Percentiles rank a stretch among this genome's conserved stretches.
phyloP scores from a whole-genome alignment of 2,797 vertebrate species.

The Sebastes diploproa region DNA sequence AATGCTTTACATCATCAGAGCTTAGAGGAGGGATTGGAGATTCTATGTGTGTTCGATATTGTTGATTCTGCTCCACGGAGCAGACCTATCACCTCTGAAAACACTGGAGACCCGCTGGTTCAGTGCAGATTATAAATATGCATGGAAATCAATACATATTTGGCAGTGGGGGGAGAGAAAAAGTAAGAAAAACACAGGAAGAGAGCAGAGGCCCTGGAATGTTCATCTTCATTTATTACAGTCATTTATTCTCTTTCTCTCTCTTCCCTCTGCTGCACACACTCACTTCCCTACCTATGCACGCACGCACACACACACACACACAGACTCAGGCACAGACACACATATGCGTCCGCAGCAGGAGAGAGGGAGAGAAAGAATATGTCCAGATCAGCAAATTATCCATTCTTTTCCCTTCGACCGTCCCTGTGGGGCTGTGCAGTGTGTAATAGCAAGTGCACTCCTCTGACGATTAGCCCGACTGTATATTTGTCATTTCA shows the following conservation, averaged over 20 bases:
- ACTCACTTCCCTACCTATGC: slow-evolving; percentile 11
- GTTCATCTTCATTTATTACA: slow-evolving; percentile 80
- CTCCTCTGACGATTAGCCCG: slow-evolving; percentile 61
- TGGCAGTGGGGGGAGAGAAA: slow-evolving; percentile 67
- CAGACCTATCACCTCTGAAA: slow-evolving; percentile 72
- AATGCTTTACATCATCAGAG: slow-evolving; percentile 63
- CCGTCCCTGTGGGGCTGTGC: slow-evolving; percentile 58
- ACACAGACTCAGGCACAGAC: not conserved
- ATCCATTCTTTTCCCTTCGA: slow-evolving; percentile 68
- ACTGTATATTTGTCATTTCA: slow-evolving; percentile 68
- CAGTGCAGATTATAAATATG: slow-evolving; percentile 78
- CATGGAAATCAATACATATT: slow-evolving; percentile 81
- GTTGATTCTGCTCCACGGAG: slow-evolving; percentile 67
- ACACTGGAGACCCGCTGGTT: slow-evolving; percentile 67
- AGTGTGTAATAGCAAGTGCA: slow-evolving; percentile 66
- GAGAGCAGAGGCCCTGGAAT: slow-evolving; percentile 62
- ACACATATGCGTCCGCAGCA: slow-evolving; percentile 4
- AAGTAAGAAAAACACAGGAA: slow-evolving; percentile 65
- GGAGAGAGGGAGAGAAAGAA: slow-evolving; percentile 47
- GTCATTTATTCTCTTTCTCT: slow-evolving; percentile 70
- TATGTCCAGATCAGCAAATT: slow-evolving; percentile 77
- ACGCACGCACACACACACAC: slow-evolving; percentile 16
- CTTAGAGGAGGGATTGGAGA: slow-evolving; percentile 52
- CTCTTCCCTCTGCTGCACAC: slow-evolving; percentile 32
- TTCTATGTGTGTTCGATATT: slow-evolving; percentile 57